A percentile compares a stretch with the other conserved stretches of the same genome.
Evolutionary conservation across 2,888 invertebrate species (phyloP).

Genomic region (Nomada lathburiana): DNA sequence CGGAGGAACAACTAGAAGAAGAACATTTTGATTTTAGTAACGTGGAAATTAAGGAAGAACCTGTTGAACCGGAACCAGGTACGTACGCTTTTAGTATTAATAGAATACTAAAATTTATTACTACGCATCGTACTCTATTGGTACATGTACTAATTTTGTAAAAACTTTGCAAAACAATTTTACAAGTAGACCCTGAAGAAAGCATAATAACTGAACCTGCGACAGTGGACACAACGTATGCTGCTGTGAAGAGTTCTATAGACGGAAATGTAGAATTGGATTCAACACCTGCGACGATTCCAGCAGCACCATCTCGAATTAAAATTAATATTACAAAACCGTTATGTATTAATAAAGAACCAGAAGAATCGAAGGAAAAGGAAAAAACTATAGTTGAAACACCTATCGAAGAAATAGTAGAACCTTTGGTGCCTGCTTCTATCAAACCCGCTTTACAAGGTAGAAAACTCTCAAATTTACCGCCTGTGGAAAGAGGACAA

Average conservation of each 20-base stretch:
- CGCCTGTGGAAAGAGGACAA: conserved; percentile 90
- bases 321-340: conserved; percentile 93
- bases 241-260: conserved; percentile 88
- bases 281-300: conserved; percentile 85
- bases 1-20: conserved; percentile 67
- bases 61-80: conserved; percentile 78
- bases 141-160: background rate
- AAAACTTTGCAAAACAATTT: conserved; percentile 21
- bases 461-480: conserved; percentile 89
- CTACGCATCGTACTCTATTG: no score
- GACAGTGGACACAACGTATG: conserved; percentile 86
- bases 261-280: conserved; percentile 92
- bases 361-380: conserved; percentile 77
- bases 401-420: conserved; percentile 82
- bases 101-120: background rate
- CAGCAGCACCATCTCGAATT: conserved; percentile 86
- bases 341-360: conserved; percentile 81
- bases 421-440: conserved; percentile 78
- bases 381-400: conserved; percentile 78
- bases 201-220: conserved; percentile 84
- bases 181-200: conserved; percentile 84
- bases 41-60: conserved; percentile 78
- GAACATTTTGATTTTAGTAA: conserved; percentile 71
- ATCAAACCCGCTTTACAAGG: conserved; percentile 89
- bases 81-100: conserved; percentile 42